These are phyloP conservation scores for Telenomus remus DNA, from an alignment of 1,140 invertebrate genomes.

Conservation along the genomic window DNA sequence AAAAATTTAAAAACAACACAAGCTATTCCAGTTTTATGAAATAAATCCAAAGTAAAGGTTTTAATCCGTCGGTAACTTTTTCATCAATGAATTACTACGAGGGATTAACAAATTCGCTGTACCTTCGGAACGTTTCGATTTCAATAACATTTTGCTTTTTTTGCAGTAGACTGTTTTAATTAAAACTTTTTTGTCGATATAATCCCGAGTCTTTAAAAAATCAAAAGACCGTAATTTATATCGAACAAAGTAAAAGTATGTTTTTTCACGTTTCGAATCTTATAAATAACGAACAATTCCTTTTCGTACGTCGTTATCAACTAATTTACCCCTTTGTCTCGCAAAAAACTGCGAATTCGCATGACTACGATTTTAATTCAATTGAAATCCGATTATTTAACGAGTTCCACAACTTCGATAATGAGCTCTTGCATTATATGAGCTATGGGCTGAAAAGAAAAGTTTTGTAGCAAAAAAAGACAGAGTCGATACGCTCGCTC, in stretches of 20 bases:
- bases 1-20: too few species aligned
- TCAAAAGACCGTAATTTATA: too few species aligned
- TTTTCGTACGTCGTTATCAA: not conserved
- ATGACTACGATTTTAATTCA: conserved; percentile 1
- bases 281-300: too few species aligned
- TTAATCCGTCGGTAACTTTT: conserved; percentile 19
- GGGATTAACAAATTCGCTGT: conserved; percentile 12
- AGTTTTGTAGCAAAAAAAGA: too few species aligned
- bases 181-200: too few species aligned
- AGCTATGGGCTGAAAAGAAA: too few species aligned
- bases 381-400: conserved; percentile 9
- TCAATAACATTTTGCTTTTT: not conserved
- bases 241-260: too few species aligned
- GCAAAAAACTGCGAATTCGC: too few species aligned
- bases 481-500: too few species aligned
- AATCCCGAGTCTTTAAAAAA: too few species aligned
- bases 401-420: conserved; percentile 7
- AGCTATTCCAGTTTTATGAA: too few species aligned
- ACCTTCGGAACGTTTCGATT: not conserved
- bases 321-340: not conserved
- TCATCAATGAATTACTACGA: conserved; percentile 12
- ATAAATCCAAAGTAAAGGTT: not conserved
- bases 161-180: conserved; percentile 6
- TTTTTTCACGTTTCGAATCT: too few species aligned
- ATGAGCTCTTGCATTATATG: not conserved